These are phyloP conservation scores for Melanotaenia maccullochi DNA, from an alignment of 2,797 vertebrate species.

Conservation along the genomic window DNA sequence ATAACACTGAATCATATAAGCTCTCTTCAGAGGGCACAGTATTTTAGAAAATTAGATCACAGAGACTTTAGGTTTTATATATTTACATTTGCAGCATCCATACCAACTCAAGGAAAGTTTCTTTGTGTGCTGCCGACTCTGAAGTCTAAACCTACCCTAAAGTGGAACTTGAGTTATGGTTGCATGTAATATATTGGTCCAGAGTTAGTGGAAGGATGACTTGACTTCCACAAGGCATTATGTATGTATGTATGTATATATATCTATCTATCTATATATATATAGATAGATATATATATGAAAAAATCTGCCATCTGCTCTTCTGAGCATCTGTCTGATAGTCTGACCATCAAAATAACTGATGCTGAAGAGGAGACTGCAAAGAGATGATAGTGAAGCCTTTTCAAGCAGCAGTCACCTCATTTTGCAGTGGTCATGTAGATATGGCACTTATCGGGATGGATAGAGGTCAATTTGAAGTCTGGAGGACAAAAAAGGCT, in stretches of 20 bases:
- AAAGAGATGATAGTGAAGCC: not conserved
- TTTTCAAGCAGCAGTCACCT: not conserved
- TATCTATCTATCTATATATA: too few species aligned
- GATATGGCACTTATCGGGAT: not conserved
- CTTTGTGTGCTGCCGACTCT: not conserved
- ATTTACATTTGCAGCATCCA: not conserved
- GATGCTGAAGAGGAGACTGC: not conserved
- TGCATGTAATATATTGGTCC: not conserved
- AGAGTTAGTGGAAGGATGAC: not conserved
- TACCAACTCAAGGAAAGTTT: not conserved
- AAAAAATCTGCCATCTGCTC: not conserved
- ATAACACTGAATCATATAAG: not conserved
- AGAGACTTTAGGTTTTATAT: not conserved
- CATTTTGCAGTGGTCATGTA: not conserved
- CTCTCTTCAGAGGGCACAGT: too few species aligned
- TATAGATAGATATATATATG: too few species aligned
- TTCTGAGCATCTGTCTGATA: not conserved
- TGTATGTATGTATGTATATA: too few species aligned
- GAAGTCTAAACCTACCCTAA: not conserved
- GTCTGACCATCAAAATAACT: not conserved
- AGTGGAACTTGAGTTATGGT: not conserved
- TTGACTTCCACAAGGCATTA: too few species aligned
- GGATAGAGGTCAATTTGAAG: not conserved
- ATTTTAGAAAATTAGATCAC: too few species aligned
- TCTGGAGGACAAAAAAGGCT: not conserved